phyloP scores from a whole-genome alignment of 2,113 vertebrate species.

The Dipodomys ordii region DNA sequence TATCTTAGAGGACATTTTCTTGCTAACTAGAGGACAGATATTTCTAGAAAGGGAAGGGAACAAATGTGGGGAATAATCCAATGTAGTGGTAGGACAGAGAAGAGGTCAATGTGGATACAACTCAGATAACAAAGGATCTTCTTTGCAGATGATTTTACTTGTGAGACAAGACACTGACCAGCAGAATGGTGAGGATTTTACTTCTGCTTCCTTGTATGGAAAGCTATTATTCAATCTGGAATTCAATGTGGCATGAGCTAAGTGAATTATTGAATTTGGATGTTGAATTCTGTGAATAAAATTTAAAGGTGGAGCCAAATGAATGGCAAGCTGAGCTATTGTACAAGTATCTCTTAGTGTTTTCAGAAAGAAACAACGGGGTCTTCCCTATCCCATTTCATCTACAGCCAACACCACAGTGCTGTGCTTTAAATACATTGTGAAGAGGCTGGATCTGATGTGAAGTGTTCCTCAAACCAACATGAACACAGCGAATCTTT shows the following conservation, averaged over 20 bases:
- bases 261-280: neutral
- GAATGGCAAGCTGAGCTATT: neutral
- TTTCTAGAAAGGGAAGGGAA: neutral
- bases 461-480: too few species aligned
- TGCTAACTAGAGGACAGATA: neutral
- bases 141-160: neutral
- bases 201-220: neutral
- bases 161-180: neutral
- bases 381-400: neutral
- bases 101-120: too few species aligned
- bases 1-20: neutral
- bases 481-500: neutral
- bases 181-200: neutral
- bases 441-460: too few species aligned
- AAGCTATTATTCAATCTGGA: neutral
- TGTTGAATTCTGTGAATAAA: neutral
- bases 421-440: neutral
- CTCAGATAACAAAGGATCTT: neutral
- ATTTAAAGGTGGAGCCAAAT: neutral
- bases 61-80: neutral
- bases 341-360: neutral
- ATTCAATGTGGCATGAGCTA: too few species aligned
- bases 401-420: neutral
- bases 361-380: neutral
- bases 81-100: neutral